Percentiles rank a stretch among this genome's conserved stretches.
phyloP scores from a whole-genome alignment of 2,888 invertebrate species.

The Tromatobia lineatoria region DNA sequence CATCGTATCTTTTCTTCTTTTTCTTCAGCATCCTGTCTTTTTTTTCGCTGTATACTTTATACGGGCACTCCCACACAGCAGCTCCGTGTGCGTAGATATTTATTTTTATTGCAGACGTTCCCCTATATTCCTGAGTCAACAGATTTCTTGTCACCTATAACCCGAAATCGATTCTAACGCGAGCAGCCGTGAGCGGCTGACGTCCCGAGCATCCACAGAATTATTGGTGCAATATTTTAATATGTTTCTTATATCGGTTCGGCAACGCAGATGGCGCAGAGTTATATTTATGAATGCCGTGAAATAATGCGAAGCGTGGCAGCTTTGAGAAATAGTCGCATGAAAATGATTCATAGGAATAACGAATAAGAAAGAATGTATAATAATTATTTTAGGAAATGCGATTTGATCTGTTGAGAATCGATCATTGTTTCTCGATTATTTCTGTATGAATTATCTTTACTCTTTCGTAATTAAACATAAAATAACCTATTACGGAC shows the following conservation, averaged over 20 bases:
- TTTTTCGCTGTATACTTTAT: conserved; percentile 67
- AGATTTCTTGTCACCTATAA: conserved; percentile 77
- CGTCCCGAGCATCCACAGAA: conserved; percentile 48
- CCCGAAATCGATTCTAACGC: conserved; percentile 74
- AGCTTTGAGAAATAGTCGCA: neutral
- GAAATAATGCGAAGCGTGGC: conserved; percentile 5
- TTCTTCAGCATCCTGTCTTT: conserved; percentile 67
- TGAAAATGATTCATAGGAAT: neutral
- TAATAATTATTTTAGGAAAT: too few species aligned
- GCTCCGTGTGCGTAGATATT: conserved; percentile 74
- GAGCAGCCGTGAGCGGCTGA: conserved; percentile 26
- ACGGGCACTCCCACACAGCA: conserved; percentile 48
- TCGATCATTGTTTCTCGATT: neutral
- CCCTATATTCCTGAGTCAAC: conserved; percentile 78
- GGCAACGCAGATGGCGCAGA: conserved; percentile 24
- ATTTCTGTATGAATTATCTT: too few species aligned
- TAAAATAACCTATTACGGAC: too few species aligned
- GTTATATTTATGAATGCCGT: conserved; percentile 22
- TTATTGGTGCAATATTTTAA: conserved; percentile 65
- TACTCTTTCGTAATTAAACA: too few species aligned
- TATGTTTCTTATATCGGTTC: conserved; percentile 29
- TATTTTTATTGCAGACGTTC: conserved; percentile 79
- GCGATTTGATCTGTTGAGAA: too few species aligned
- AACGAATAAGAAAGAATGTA: neutral
- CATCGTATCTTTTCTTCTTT: conserved; percentile 60